These are phyloP conservation scores for Caenorhabditis doughertyi DNA, from an alignment of 2,888 invertebrate genomes.

Conservation along the genomic window DNA sequence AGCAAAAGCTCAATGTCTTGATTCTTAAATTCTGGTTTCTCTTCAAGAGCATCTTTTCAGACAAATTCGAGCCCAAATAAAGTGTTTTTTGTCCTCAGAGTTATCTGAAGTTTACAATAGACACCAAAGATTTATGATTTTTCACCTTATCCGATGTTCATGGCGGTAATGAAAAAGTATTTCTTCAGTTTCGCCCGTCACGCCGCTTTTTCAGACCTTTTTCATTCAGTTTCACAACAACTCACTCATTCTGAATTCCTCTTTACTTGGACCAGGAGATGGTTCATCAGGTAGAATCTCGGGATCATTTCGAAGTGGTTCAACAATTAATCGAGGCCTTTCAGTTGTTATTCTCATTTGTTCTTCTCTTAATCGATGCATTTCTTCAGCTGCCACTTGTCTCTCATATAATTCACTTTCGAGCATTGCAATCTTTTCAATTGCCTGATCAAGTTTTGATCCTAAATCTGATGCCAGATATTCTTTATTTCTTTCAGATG, in stretches of 20 bases:
- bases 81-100: too few relatives aligned
- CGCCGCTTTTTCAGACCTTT: too few relatives aligned
- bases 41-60: too few relatives aligned
- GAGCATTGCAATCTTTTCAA: constrained; percentile 66
- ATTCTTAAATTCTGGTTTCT: too few relatives aligned
- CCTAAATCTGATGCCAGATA: constrained; percentile 63
- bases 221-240: too few relatives aligned
- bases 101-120: too few relatives aligned
- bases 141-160: too few relatives aligned
- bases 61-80: too few relatives aligned
- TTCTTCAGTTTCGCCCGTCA: too few relatives aligned
- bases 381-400: constrained; percentile 67
- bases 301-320: constrained; percentile 66
- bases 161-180: too few relatives aligned
- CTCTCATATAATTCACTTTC: constrained; percentile 69
- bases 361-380: constrained; percentile 63
- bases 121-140: too few relatives aligned
- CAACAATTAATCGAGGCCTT: constrained; percentile 67
- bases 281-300: constrained; percentile 66
- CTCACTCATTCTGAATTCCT: constrained; percentile 51
- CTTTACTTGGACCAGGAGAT: constrained; percentile 55
- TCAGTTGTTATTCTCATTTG: constrained; percentile 51
- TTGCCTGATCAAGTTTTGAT: constrained; percentile 61
- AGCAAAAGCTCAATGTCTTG: too few relatives aligned
- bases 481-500: constrained; percentile 67